Base-by-base conservation (phyloP, 2,888 invertebrate genomes). In the Athalia circularis region DNA sequence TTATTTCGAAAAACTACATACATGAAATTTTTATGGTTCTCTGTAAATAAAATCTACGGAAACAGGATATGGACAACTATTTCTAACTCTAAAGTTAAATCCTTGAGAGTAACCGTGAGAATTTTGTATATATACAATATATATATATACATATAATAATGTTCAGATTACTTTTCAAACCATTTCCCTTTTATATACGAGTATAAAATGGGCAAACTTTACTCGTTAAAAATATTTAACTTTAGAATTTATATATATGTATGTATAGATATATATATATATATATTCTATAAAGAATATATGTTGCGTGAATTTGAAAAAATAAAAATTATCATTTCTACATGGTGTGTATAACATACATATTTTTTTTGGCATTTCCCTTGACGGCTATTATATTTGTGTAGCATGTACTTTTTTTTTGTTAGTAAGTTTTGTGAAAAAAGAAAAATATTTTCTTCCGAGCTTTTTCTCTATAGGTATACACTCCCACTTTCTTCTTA, bases 181-280 rank as follows among this genome's bases (percentile, higher is more conserved):
- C 9, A 68, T 68, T 52, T 68, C 15, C 43, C 11, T 11, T 9
- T 50, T 45, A n/a, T 29, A 8, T 64, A 45, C 7, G 15, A 29
- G 29, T 29, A 29, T 13, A 54, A 15, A 68, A 68, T 54, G 29
- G 52, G 15, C 8, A 52, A 68, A 68, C 68, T 68, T 68, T 9
- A 6, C 13, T 68, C 68, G 43, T 68, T 29, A 68, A 68, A 68
- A 52, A 68, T 68, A 54, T 68, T 13, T 68, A 3, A 68, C 54
- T 54, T 54, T 29, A 29, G 29, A 29, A 52, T 11, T 11, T 52
- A 52, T 11, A 11, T n/a, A 59, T 3, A 5, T 59, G 4, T 68
- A 68, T 67, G 50, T 48, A 29, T 64, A 7, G 43, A 5, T 59
- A 59, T 68, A 68, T 67, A 67, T 48, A 29, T 64, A 7, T 64